phyloP scores from a whole-genome alignment of 2,888 invertebrate species.

The Noctua janthina region DNA sequence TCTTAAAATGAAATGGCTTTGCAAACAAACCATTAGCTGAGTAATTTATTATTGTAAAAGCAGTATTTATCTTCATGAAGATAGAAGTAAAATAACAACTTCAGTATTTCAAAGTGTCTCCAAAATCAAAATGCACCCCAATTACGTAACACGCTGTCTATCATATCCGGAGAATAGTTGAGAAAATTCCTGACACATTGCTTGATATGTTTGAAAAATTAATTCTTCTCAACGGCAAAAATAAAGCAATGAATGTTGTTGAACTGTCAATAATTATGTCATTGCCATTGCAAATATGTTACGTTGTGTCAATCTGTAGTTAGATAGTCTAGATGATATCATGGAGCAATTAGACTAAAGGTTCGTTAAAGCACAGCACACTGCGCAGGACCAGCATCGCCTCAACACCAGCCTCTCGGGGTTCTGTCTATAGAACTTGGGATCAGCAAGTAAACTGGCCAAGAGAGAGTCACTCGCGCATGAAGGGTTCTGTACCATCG shows the following conservation, averaged over 20 bases:
- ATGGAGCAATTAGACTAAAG: background rate
- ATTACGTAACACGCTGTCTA: background rate
- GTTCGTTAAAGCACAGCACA: background rate
- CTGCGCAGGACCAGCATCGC: too few relatives aligned
- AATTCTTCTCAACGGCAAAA: background rate
- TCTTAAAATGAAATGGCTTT: conserved; percentile 5
- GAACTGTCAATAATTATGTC: background rate
- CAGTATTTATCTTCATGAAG: background rate
- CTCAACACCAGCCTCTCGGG: too few relatives aligned
- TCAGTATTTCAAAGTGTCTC: background rate
- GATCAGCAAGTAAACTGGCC: too few relatives aligned
- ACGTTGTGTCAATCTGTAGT: background rate
- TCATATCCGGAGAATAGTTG: background rate
- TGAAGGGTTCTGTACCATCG: too few relatives aligned
- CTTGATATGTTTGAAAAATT: background rate
- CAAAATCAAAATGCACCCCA: background rate
- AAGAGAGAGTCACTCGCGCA: too few relatives aligned
- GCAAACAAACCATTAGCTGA: background rate
- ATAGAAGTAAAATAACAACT: background rate
- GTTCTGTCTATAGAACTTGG: too few relatives aligned
- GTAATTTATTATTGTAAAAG: background rate
- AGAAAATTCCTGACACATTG: background rate
- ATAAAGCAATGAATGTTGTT: background rate
- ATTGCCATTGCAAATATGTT: background rate
- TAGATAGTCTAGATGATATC: background rate